Percentiles rank a stretch among this genome's conserved stretches.
These are phyloP conservation scores for Hapalemur alaotrensis DNA, from an alignment of 2,797 vertebrate genomes.

Conservation along the genomic window DNA sequence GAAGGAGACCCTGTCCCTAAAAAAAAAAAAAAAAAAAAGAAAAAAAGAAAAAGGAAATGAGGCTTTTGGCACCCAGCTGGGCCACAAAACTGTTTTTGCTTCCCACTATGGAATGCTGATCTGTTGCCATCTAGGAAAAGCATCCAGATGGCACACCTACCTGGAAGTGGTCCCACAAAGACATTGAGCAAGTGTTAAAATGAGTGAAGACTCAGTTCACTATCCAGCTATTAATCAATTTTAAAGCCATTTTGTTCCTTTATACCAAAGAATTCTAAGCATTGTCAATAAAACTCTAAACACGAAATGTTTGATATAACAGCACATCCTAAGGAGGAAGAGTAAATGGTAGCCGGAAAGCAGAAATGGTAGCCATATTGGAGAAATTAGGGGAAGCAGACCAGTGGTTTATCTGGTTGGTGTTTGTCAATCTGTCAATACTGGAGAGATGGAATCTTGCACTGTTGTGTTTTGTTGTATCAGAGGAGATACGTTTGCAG, in stretches of 20 bases:
- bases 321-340: not conserved
- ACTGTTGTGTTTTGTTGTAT: fast-evolving
- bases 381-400: not conserved
- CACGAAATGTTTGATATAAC: not conserved
- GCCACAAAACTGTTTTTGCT: not conserved
- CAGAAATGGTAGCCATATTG: not conserved
- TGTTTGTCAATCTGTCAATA: not conserved
- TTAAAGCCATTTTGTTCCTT: not conserved
- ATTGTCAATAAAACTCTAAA: not conserved
- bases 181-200: not conserved
- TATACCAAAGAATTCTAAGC: not conserved
- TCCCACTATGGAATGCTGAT: not conserved
- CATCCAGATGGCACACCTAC: not conserved
- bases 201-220: not conserved
- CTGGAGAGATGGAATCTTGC: no score
- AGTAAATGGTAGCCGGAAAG: not conserved
- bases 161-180: not conserved
- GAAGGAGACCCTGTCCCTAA: not conserved
- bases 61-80: not conserved
- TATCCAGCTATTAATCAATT: not conserved
- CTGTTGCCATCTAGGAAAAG: not conserved
- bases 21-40: not conserved
- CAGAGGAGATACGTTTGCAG: not conserved
- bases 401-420: not conserved
- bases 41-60: not conserved